Conservation (phyloP, 2,888 invertebrate genomes). For the Carabus problematicus region DNA sequence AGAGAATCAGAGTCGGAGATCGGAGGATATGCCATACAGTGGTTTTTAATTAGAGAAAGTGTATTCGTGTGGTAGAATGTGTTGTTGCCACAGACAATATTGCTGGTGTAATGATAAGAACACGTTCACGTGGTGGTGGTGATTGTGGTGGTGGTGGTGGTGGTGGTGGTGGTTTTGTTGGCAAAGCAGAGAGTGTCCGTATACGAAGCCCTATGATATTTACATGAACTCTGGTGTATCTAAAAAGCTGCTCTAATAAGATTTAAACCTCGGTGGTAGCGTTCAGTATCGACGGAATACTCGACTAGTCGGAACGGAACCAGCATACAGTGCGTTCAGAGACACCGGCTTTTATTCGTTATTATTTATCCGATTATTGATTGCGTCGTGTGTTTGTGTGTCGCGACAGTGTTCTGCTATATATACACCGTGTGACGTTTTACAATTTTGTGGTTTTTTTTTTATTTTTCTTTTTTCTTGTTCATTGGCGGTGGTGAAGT, state of each 20-base stretch:
- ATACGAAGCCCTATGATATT: slow-evolving; percentile 37
- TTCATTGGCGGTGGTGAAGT: background rate
- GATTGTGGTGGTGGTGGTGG: no score
- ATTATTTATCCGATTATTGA: slow-evolving; percentile 20
- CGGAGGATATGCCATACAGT: no score
- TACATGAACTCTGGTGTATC: slow-evolving; percentile 4
- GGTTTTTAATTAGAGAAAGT: no score
- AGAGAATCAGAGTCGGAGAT: no score
- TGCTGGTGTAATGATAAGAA: no score
- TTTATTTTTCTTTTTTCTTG: background rate
- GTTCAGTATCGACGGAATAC: slow-evolving; percentile 21
- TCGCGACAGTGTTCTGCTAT: background rate
- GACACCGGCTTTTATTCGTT: slow-evolving; percentile 14
- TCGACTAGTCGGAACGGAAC: slow-evolving; percentile 11
- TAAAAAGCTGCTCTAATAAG: slow-evolving; percentile 27
- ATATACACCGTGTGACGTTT: background rate
- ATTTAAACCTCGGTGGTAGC: slow-evolving; percentile 25
- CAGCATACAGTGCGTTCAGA: slow-evolving; percentile 14
- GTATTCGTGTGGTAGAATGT: no score
- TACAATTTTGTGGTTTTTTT: background rate
- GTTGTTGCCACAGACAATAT: no score
- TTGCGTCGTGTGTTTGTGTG: slow-evolving; percentile 3
- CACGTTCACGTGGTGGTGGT: no score
- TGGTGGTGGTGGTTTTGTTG: no score
- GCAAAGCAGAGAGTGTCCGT: slow-evolving; percentile 9